A percentile compares a stretch with the other conserved stretches of the same genome.
These are phyloP conservation scores for Acipenser oxyrinchus DNA, from an alignment of 2,797 vertebrate genomes.

Conservation along the genomic window DNA sequence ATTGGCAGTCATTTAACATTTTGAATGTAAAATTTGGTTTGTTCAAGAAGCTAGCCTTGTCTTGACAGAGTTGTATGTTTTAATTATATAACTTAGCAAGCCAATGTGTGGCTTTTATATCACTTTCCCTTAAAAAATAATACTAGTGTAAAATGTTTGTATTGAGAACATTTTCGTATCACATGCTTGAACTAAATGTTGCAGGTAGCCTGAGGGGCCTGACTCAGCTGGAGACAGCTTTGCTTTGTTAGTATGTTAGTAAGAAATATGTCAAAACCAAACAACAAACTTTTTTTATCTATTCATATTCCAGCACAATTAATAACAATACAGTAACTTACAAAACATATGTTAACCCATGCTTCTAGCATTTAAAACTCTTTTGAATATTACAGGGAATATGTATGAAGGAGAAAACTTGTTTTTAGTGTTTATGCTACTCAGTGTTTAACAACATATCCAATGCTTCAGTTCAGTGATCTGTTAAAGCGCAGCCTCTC, in stretches of 20 bases:
- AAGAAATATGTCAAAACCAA: background rate
- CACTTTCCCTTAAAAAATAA: background rate
- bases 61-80: background rate
- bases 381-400: no score
- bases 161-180: background rate
- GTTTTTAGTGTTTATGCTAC: no score
- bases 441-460: no score
- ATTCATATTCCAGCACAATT: no score
- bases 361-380: no score
- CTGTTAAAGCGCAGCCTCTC: no score
- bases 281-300: background rate
- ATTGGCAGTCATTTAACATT: slow-evolving; percentile 1
- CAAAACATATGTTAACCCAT: no score
- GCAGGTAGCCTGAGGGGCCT: background rate
- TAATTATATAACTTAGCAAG: background rate
- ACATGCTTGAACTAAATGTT: slow-evolving; percentile 6
- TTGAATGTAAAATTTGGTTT: background rate
- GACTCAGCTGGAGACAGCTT: background rate
- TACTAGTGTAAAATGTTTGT: background rate
- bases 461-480: no score
- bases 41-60: background rate
- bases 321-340: no score
- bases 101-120: background rate
- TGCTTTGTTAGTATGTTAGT: background rate
- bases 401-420: no score